These are phyloP conservation scores for Gopherus flavomarginatus DNA, from an alignment of 2,113 vertebrate genomes.

Conservation along the genomic window DNA sequence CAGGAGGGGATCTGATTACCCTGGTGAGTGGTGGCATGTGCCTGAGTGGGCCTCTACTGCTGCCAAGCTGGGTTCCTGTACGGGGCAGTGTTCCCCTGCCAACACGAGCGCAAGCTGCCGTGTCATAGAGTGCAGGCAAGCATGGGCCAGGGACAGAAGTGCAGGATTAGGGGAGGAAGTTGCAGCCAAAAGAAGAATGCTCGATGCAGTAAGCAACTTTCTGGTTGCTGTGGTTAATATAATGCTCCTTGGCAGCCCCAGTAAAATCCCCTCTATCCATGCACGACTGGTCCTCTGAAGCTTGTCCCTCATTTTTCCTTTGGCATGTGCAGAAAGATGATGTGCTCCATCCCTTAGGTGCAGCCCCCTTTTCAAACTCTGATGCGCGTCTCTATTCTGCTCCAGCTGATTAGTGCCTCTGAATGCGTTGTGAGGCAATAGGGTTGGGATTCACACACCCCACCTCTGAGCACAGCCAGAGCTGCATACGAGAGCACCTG, in stretches of 20 bases:
- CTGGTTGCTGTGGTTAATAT: not conserved
- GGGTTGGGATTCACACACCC: not conserved
- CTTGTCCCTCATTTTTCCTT: not conserved
- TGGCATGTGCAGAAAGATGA: not conserved
- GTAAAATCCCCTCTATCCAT: not conserved
- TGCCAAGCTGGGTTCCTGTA: not conserved
- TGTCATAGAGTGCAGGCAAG: not conserved
- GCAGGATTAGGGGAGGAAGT: not conserved
- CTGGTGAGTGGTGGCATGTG: not conserved
- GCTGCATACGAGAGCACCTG: not conserved
- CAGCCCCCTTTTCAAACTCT: not conserved
- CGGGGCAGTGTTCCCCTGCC: not conserved
- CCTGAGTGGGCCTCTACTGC: not conserved
- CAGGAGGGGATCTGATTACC: fast-evolving
- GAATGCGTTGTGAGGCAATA: not conserved
- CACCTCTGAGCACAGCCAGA: not conserved
- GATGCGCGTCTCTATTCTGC: not conserved
- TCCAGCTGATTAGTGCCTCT: not conserved
- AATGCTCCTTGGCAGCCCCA: not conserved
- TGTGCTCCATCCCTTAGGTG: not conserved
- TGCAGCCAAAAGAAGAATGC: not conserved
- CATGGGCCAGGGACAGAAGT: not conserved
- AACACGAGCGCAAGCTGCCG: not conserved
- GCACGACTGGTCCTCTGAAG: not conserved
- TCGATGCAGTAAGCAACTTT: not conserved